Conservation (phyloP, 2,113 vertebrate species). For the Tyrannus savana region DNA sequence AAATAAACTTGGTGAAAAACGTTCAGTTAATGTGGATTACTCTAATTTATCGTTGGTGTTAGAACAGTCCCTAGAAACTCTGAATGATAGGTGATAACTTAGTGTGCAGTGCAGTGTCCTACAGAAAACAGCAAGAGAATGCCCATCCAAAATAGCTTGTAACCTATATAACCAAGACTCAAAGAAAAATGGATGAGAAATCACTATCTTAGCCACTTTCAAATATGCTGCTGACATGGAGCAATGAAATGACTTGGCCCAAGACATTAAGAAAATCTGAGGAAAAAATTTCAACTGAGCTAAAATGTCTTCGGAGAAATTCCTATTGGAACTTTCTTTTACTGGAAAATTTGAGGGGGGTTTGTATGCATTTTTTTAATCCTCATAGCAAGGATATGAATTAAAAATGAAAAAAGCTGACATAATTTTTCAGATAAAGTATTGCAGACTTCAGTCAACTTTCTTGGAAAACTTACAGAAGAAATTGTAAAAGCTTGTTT, state of each 20-base stretch:
- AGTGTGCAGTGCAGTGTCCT: not conserved
- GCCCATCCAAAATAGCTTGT: not conserved
- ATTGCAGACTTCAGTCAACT: not conserved
- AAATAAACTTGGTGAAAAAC: not conserved
- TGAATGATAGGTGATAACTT: not conserved
- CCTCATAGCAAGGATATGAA: not conserved
- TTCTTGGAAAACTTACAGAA: not conserved
- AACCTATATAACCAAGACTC: not conserved
- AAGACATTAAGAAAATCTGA: not conserved
- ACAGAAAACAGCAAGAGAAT: not conserved
- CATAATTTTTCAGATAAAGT: not conserved
- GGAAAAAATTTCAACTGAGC: not conserved
- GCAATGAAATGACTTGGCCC: not conserved
- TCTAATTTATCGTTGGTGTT: not conserved
- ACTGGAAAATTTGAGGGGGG: accelerated
- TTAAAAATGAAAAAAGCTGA: not conserved
- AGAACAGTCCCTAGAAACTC: not conserved
- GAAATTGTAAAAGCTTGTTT: not conserved
- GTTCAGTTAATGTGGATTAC: not conserved
- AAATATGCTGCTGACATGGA: not conserved
- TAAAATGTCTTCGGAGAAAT: not conserved
- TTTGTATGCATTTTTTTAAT: not conserved
- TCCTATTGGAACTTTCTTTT: not conserved
- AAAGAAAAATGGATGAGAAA: not conserved
- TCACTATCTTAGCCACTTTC: not conserved